Evolutionary conservation across 2,797 vertebrate species (phyloP), one percentile per base, ranked within the genome.

Genomic region (Lates japonicus): DNA sequence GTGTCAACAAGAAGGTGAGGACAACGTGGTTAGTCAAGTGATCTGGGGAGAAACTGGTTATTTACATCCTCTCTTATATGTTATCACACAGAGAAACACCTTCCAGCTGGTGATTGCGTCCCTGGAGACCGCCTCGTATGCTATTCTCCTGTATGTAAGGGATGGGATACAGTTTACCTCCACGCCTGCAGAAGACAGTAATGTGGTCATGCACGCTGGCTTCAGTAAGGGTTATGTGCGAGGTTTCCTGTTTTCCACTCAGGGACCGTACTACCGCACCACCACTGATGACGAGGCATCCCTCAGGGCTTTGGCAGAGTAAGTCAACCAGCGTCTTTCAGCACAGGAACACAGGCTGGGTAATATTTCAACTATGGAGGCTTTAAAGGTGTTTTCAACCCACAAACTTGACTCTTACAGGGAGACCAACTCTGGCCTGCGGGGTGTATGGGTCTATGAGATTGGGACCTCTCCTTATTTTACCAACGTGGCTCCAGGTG

Each of bases 81-180:
- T 64, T 37, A 16, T 78, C 73, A 58, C 71, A 72, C 95, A 99
- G 97, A 97, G 96, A 91, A 98, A 97, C 92, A 98, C 97, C 3
- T 98, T 99, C 91, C 98, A 99, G 93, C 93, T 97, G 86, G 95
- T 97, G 65, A 84, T 99, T 80, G 97, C 96, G 1, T 97, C 96
- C 69, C 92, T 95, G 49, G 94, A 96, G 14, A 93, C 91, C 5
- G 89, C 89, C 78, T 96, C 97, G 17, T 98, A 96, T n/a, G 97
- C 97, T 41, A 93, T 99, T 80, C 93, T 98, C 86, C 96, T 98
- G 41, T 99, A 99, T 71, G 92, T 96, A 17, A 95, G 96, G 61
- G 96, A 96, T 2, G 93, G 95, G 16, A 84, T 99, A 73, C 96
- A 96, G 88, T 98, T 97, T 88, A 88, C 88, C 46, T 95, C 94